Conservation (phyloP, 2,888 invertebrate genomes). For the Gordius sp. region DNA sequence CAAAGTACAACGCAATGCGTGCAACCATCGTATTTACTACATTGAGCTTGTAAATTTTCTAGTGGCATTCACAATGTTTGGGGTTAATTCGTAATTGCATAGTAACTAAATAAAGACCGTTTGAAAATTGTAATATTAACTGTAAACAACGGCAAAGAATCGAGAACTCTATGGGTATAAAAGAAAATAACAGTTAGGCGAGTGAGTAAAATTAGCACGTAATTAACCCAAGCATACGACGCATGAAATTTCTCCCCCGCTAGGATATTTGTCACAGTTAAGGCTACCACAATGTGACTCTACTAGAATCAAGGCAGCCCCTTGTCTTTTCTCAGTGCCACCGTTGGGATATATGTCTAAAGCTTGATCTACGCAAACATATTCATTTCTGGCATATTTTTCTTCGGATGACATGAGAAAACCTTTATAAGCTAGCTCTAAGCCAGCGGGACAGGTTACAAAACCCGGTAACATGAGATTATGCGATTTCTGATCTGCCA, state of each 20-base stretch:
- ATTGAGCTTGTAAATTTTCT: too few relatives aligned
- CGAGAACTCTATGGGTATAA: too few relatives aligned
- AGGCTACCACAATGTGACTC: slow-evolving; percentile 4
- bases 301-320: background rate
- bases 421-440: background rate
- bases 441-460: background rate
- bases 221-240: slow-evolving; percentile 8
- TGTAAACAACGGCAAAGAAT: too few relatives aligned
- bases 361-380: slow-evolving; percentile 6
- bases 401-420: background rate
- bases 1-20: too few relatives aligned
- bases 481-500: background rate
- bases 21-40: too few relatives aligned
- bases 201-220: too few relatives aligned
- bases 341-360: slow-evolving; percentile 5
- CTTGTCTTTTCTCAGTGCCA: background rate
- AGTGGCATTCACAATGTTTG: too few relatives aligned
- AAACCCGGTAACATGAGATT: slow-evolving; percentile 10
- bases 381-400: slow-evolving; percentile 8
- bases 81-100: too few relatives aligned
- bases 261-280: slow-evolving; percentile 3
- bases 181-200: too few relatives aligned
- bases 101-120: too few relatives aligned
- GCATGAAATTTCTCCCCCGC: slow-evolving; percentile 7
- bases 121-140: too few relatives aligned